A percentile compares a stretch with the other conserved stretches of the same genome.
These are phyloP conservation scores for Hyperoodon ampullatus DNA, from an alignment of 2,113 vertebrate genomes.

Conservation along the genomic window DNA sequence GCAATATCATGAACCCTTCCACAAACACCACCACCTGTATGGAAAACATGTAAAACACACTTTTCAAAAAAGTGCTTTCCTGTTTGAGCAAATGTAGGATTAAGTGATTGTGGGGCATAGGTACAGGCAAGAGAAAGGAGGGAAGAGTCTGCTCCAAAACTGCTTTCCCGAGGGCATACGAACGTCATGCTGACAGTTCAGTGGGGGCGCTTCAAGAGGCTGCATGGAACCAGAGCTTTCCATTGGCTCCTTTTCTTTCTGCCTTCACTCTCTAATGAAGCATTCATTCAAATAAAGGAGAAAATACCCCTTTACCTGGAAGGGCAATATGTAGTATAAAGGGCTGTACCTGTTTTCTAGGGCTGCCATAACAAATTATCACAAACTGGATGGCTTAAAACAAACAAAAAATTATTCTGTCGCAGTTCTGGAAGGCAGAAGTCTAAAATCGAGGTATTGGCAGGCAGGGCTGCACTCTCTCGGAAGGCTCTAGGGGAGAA, in stretches of 20 bases:
- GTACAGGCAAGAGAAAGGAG: rapidly evolving
- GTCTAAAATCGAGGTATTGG: not conserved
- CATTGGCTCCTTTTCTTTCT: not conserved
- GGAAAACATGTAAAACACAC: not conserved
- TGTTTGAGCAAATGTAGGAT: not conserved
- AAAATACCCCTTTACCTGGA: not conserved
- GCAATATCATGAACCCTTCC: not conserved
- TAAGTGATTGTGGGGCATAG: not conserved
- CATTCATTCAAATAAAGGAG: not conserved
- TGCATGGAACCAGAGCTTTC: not conserved
- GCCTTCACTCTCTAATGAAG: not conserved
- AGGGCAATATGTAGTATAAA: not conserved
- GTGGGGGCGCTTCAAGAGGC: not conserved
- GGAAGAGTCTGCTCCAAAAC: not conserved
- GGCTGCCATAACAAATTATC: not conserved
- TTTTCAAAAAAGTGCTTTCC: not conserved
- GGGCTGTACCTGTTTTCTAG: not conserved
- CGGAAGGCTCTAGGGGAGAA: not conserved
- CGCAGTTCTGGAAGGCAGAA: not conserved
- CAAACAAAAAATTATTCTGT: not conserved
- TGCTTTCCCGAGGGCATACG: not conserved
- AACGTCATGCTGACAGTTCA: not conserved
- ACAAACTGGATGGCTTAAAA: not conserved
- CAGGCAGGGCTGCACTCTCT: not conserved
- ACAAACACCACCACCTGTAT: not conserved